Percentiles rank a stretch among this genome's conserved stretches.
phyloP scores from a whole-genome alignment of 1,140 invertebrate species.

The Diploscapter pachys region DNA sequence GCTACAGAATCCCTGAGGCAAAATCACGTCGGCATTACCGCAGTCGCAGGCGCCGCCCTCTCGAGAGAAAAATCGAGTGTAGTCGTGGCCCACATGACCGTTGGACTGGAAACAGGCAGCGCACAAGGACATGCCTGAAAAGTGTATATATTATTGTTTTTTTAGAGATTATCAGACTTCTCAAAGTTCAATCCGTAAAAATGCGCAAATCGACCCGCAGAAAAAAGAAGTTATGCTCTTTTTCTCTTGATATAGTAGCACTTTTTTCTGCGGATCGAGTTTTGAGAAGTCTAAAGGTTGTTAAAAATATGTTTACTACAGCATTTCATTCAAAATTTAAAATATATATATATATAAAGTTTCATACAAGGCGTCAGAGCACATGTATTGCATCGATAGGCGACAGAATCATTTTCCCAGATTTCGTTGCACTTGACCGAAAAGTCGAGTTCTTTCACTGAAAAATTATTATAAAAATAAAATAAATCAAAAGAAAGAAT shows the following conservation, averaged over 20 bases:
- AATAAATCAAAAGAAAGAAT: not conserved
- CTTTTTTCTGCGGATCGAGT: no score
- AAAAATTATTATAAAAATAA: slow-evolving; percentile 2
- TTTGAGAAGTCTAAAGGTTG: not conserved
- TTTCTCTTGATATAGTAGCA: no score
- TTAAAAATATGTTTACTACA: not conserved
- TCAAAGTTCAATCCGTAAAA: not conserved
- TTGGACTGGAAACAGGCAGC: slow-evolving; percentile 25
- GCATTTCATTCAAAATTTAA: not conserved
- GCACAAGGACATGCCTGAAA: slow-evolving; percentile 34
- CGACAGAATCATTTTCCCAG: slow-evolving; percentile 34
- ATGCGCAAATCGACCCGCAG: not conserved
- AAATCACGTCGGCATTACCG: slow-evolving; percentile 29
- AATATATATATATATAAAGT: not conserved
- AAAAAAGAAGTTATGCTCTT: not conserved
- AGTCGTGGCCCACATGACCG: slow-evolving; percentile 25
- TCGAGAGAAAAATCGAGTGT: slow-evolving; percentile 31
- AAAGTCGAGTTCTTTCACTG: slow-evolving; percentile 23
- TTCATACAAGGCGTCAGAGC: slow-evolving; percentile 31
- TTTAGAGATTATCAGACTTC: not conserved
- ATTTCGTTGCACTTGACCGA: slow-evolving; percentile 33
- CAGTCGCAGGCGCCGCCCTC: slow-evolving; percentile 36
- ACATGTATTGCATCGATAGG: slow-evolving; percentile 33
- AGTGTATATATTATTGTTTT: not conserved
- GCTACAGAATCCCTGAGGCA: slow-evolving; percentile 4